Evolutionary conservation across 2,797 vertebrate genomes (phyloP).

Genomic region (Propithecus deckenii): DNA sequence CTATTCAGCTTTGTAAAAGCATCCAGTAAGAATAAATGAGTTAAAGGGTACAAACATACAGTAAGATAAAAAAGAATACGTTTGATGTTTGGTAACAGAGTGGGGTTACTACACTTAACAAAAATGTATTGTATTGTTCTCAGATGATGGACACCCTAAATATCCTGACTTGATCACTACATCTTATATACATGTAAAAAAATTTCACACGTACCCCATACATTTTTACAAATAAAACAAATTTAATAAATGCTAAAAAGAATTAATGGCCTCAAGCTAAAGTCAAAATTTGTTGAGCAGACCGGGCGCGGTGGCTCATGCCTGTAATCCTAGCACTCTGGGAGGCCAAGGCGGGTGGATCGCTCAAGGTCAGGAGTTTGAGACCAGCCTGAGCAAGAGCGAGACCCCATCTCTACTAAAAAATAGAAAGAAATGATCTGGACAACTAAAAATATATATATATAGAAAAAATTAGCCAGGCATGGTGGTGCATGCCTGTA

Average conservation of each 20-base stretch:
- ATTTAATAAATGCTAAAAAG: neutral
- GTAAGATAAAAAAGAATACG: neutral
- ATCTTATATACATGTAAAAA: neutral
- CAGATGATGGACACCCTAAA: neutral
- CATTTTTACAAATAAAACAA: neutral
- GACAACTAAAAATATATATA: too few species aligned
- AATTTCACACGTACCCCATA: neutral
- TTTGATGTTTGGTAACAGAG: neutral
- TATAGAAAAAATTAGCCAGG: too few species aligned
- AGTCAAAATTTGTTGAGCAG: neutral
- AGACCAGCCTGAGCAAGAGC: too few species aligned
- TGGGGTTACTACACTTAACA: neutral
- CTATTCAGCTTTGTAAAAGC: neutral
- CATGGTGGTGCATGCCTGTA: too few species aligned
- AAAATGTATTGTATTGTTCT: neutral
- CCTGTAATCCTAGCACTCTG: too few species aligned
- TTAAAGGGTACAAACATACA: neutral
- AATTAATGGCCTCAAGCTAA: conserved; percentile 7
- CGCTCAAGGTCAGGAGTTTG: too few species aligned
- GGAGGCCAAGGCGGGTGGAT: too few species aligned
- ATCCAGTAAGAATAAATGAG: neutral
- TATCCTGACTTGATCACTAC: neutral
- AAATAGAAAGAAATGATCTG: too few species aligned
- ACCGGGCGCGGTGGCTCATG: too few species aligned
- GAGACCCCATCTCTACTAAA: too few species aligned